A percentile compares a stretch with the other conserved stretches of the same genome.
phyloP scores from a whole-genome alignment of 2,113 vertebrate species.

The Oreochromis aureus region DNA sequence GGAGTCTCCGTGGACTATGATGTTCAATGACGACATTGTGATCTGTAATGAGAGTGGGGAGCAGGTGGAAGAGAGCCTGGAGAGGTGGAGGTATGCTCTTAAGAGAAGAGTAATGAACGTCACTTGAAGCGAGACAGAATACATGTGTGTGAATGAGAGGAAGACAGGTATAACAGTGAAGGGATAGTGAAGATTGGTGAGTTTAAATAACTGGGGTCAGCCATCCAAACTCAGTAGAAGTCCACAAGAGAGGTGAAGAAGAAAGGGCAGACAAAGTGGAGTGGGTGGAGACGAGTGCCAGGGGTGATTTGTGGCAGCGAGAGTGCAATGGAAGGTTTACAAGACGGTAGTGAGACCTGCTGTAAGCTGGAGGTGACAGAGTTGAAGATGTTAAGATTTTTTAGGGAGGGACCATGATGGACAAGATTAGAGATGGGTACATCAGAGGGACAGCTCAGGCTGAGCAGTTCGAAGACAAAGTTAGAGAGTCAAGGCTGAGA shows the following conservation, averaged over 20 bases:
- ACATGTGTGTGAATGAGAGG: not conserved
- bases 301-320: not conserved
- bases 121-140: not conserved
- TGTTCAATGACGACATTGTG: not conserved
- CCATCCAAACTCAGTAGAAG: not conserved
- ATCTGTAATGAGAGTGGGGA: not conserved
- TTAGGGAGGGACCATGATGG: not conserved
- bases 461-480: not conserved
- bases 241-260: not conserved
- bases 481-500: not conserved
- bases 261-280: not conserved
- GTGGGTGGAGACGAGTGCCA: not conserved
- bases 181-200: not conserved
- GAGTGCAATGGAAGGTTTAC: not conserved
- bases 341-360: not conserved
- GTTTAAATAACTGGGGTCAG: not conserved
- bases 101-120: not conserved
- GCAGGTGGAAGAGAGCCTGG: not conserved
- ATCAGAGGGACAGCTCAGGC: not conserved
- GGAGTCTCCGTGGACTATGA: not conserved
- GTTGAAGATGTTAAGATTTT: not conserved
- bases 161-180: not conserved
- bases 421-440: not conserved
- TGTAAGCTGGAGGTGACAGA: not conserved
- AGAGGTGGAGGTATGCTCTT: not conserved